Evolutionary conservation across 2,797 vertebrate genomes (phyloP).

Genomic region (Falco biarmicus): DNA sequence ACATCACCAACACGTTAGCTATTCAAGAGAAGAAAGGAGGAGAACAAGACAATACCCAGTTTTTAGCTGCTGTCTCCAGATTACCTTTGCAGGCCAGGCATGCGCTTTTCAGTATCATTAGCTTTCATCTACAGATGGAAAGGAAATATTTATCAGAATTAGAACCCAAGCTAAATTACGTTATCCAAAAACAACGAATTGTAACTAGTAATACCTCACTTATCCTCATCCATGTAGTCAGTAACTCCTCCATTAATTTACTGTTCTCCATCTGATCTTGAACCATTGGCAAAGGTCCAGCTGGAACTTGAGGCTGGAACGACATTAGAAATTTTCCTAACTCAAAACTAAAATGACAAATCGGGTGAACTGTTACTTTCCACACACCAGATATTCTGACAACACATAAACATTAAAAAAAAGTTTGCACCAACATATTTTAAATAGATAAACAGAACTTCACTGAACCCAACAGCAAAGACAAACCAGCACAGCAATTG

Average conservation of each 20-base stretch:
- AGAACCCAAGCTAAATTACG: background rate
- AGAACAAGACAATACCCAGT: background rate
- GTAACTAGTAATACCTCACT: conserved; percentile 67
- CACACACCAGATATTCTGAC: background rate
- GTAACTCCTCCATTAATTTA: conserved; percentile 69
- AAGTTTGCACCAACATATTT: background rate
- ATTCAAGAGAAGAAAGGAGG: background rate
- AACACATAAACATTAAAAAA: background rate
- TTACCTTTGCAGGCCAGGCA: conserved; percentile 67
- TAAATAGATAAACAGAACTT: background rate
- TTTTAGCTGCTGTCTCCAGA: background rate
- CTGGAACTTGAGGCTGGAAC: conserved; percentile 62
- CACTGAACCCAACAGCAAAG: background rate
- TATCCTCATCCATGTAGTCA: conserved; percentile 82
- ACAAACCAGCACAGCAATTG: too few species aligned
- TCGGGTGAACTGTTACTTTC: background rate
- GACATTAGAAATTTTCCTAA: background rate
- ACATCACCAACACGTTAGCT: background rate
- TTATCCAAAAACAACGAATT: background rate
- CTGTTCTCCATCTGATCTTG: conserved; percentile 67
- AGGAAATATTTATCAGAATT: background rate
- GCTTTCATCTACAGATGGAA: conserved; percentile 27
- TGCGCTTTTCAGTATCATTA: background rate
- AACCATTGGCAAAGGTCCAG: conserved; percentile 83
- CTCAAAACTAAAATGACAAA: background rate